Evolutionary conservation across 2,888 invertebrate species (phyloP).

Genomic region (Zaprionus lineosus): DNA sequence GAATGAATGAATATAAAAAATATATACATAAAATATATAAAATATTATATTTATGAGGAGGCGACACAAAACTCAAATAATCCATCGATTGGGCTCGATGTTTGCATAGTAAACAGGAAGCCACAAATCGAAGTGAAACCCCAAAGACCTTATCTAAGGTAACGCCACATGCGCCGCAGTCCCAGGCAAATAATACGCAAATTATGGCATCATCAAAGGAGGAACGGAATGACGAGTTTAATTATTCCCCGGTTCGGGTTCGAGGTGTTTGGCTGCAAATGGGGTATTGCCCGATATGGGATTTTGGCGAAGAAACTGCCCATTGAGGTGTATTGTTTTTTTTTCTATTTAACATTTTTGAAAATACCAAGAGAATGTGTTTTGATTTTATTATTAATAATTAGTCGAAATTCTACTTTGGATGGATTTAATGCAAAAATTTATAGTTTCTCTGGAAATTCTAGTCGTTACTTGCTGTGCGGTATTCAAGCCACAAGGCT

Average conservation of each 20-base stretch:
- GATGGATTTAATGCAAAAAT: no score
- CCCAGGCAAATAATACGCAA: conserved; percentile 6
- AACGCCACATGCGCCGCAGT: conserved; percentile 12
- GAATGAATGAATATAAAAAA: background rate
- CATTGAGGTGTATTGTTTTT: no score
- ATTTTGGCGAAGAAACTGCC: conserved; percentile 11
- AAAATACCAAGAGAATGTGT: no score
- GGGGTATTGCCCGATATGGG: conserved; percentile 18
- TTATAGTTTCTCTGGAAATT: no score
- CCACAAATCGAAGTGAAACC: conserved; percentile 7
- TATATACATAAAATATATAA: background rate
- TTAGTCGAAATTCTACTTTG: no score
- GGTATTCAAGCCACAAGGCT: no score
- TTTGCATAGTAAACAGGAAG: conserved; percentile 41
- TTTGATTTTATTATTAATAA: no score
- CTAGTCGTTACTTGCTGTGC: no score
- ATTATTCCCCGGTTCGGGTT: no score
- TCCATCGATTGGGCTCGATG: conserved; percentile 4
- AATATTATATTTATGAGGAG: background rate
- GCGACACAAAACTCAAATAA: conserved; percentile 1
- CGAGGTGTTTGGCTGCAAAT: conserved; percentile 29
- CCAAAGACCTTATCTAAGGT: conserved; percentile 11
- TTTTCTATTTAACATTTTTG: no score
- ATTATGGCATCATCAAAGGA: conserved; percentile 14
- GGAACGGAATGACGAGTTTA: no score